These are phyloP conservation scores for Nowickia ferox DNA, from an alignment of 2,888 invertebrate genomes.

Conservation along the genomic window DNA sequence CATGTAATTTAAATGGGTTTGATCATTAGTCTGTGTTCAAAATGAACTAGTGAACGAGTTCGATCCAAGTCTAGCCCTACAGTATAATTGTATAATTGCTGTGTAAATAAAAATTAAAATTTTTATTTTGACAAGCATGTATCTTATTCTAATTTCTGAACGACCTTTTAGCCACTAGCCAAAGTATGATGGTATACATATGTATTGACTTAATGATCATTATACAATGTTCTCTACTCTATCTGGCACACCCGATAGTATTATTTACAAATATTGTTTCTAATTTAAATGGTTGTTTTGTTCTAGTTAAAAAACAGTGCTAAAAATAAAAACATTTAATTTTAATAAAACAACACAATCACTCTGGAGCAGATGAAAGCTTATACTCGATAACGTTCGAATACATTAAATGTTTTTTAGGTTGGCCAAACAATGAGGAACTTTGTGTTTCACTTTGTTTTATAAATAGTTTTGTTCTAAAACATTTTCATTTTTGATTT, in stretches of 20 bases:
- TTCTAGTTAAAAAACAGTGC: neutral
- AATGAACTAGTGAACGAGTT: too few relatives aligned
- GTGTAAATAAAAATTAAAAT: too few relatives aligned
- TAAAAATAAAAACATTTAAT: slow-evolving; percentile 39
- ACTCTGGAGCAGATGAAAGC: slow-evolving; percentile 2
- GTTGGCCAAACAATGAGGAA: slow-evolving; percentile 25
- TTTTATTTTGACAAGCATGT: too few relatives aligned
- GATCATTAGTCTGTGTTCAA: too few relatives aligned
- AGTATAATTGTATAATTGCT: too few relatives aligned
- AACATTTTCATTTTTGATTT: slow-evolving; percentile 62
- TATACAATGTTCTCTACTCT: neutral
- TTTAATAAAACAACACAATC: slow-evolving; percentile 64
- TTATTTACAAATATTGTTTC: slow-evolving; percentile 25
- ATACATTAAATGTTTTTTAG: slow-evolving; percentile 57
- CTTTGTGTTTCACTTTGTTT: slow-evolving; percentile 24
- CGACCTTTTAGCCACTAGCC: too few relatives aligned
- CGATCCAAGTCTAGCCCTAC: too few relatives aligned
- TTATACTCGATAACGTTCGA: slow-evolving; percentile 28
- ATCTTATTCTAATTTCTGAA: too few relatives aligned
- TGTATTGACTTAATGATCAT: too few relatives aligned
- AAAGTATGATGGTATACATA: too few relatives aligned
- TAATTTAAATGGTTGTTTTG: slow-evolving; percentile 60
- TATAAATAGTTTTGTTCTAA: slow-evolving; percentile 37
- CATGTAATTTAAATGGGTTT: too few relatives aligned
- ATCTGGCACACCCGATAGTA: neutral